Evolutionary conservation across 1,140 invertebrate species (phyloP), one percentile per base, ranked within the genome.

Genomic region (Andrena cerasifolii): DNA sequence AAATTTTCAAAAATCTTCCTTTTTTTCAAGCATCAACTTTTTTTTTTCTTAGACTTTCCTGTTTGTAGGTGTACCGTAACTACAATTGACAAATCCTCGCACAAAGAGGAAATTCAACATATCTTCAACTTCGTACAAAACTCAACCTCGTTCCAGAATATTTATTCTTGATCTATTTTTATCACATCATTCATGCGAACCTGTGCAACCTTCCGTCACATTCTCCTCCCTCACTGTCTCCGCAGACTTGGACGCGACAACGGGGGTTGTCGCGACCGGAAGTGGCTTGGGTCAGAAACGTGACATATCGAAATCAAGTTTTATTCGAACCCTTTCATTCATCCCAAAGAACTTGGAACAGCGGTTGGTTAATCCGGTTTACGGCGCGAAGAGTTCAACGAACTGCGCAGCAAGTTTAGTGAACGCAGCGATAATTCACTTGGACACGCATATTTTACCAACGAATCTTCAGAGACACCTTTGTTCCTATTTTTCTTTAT

Each of bases 281-380:
- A 43, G 47, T 33, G 54, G 21, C n/a, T n/a, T n/a, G n/a, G 73
- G 40, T 78, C 47, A 72, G 56, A 82, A 78, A 82, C 71, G 65
- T 80, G 80, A 82, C 65, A 40, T 81, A 73, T 83, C 74, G 45
- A 66, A 68, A 62, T 78, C 79, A 62, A 53, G 67, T 82, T 82
- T 82, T 45, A 82, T 78, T 77, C 73, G 18, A 40, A 40, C 10
- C 12, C 45, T 68, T 67, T 73, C 67, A 56, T 72, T 72, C 49
- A 76, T 70, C 58, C 70, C 33, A 54, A 24, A 43, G 47, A 61
- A 56, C 40, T 31, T 28, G 59, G 40, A 40, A 4, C 54, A 47
- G 61, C 61, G 28, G 21, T n/a, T 53, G 16, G 33, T 54, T 43
- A 26, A 7, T n/a, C 7, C 28, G 5, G 8, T 45, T 7, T 8